Evolutionary conservation across 2,888 invertebrate species (phyloP), one percentile per base, ranked within the genome.

Genomic region (Drosophila neonasuta): DNA sequence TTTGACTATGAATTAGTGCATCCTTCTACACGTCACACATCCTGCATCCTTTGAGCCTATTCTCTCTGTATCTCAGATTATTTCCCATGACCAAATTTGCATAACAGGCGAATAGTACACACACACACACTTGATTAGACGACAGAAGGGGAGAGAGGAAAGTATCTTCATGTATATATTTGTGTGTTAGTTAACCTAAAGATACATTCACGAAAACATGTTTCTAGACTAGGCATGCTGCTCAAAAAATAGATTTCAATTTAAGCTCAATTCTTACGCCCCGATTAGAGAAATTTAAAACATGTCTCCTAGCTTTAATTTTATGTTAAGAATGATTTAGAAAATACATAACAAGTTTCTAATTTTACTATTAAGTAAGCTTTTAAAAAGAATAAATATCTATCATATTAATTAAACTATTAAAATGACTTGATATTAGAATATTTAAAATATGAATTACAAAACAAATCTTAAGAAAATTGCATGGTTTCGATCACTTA

Each of bases 1-100:
- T 44, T 45, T 41, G 32, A 51, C 24, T 60, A 69, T 74, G 61
- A 66, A 70, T 64, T 66, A 61, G 70, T 67, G 71, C 62, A 60
- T 65, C 71, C 65, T 64, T 69, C 50, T 68, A 54, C 59, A 57
- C 64, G 36, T 36, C 36, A 15, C 44, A 61, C 51, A 54, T 54
- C 34, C 51, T 58, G 45, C 20, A 46, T 48, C 34, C 34, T 59
- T 60, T 65, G 57, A 56, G 48, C 68, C 20, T 7, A 48, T 29
- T 13, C 17, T 50, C n/a, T 42, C 5, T 15, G n/a, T 61, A 41
- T 20, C 61, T 50, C 45, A 9, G 64, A 20, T 39, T 59, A 61
- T 56, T 74, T 58, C 51, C 55, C 44, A 58, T 39, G 57, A 30
- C 42, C 58, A 44, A 20, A 49, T 39, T 4, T 24, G 49, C 13